Evolutionary conservation across 2,113 vertebrate genomes (phyloP).

Genomic region (Pygoscelis antarcticus): DNA sequence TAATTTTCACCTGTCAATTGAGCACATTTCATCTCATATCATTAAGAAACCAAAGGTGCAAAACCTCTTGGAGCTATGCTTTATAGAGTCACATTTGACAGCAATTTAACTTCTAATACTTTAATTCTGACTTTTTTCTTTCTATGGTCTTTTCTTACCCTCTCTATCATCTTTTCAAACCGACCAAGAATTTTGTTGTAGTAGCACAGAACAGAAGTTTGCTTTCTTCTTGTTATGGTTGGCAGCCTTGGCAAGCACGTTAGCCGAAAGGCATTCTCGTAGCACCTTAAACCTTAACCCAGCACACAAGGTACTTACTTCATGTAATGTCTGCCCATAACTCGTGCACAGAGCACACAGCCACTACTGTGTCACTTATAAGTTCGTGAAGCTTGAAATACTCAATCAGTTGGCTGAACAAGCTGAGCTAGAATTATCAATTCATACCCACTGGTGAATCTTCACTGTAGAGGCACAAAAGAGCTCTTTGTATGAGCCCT

Average conservation of each 20-base stretch:
- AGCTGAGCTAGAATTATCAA: not conserved
- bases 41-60: not conserved
- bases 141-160: not conserved
- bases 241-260: not conserved
- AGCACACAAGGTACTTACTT: not conserved
- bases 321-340: not conserved
- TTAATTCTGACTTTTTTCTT: not conserved
- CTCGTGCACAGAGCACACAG: not conserved
- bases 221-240: constrained; percentile 26
- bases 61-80: not conserved
- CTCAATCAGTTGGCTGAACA: not conserved
- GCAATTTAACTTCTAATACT: not conserved
- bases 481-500: not conserved
- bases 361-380: not conserved
- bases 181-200: not conserved
- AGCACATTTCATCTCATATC: not conserved
- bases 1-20: not conserved
- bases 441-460: not conserved
- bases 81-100: not conserved
- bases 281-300: constrained; percentile 15
- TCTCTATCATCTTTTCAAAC: not conserved
- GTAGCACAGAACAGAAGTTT: constrained; percentile 10
- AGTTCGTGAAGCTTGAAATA: not conserved
- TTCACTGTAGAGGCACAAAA: not conserved
- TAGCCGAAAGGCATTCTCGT: not conserved